Evolutionary conservation across 2,113 vertebrate species (phyloP).

Genomic region (Erythrolamprus reginae): DNA sequence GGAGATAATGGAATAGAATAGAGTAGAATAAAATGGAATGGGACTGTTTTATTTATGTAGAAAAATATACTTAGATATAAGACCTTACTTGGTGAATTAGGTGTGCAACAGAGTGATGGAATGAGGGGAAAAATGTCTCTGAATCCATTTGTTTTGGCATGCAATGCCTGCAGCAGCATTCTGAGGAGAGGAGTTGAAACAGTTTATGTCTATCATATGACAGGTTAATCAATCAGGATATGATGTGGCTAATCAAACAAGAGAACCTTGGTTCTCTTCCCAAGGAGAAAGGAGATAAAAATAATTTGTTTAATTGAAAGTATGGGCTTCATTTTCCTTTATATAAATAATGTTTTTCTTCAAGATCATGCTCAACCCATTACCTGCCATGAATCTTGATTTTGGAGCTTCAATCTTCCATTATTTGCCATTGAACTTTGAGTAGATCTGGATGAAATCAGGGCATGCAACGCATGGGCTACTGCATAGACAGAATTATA

Average conservation of each 20-base stretch:
- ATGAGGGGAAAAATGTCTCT: neutral
- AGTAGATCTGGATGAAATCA: neutral
- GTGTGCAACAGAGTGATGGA: neutral
- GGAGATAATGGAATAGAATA: neutral
- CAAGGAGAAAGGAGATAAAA: neutral
- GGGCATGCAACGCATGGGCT: neutral
- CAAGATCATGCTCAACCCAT: neutral
- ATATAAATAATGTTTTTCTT: neutral
- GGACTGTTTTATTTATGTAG: neutral
- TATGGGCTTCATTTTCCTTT: neutral
- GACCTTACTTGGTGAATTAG: neutral
- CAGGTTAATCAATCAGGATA: neutral
- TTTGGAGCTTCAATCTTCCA: neutral
- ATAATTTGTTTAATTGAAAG: neutral
- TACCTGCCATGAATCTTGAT: neutral
- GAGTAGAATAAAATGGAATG: no score
- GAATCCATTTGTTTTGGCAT: neutral
- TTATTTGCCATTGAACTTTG: no score
- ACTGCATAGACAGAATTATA: constrained; percentile 4
- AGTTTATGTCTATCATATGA: neutral
- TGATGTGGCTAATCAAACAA: neutral
- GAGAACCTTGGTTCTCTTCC: neutral
- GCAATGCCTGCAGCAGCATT: neutral
- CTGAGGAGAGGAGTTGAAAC: neutral
- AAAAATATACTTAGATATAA: neutral